Evolutionary conservation across 1,140 invertebrate genomes (phyloP).

Genomic region (Papilio helenus): DNA sequence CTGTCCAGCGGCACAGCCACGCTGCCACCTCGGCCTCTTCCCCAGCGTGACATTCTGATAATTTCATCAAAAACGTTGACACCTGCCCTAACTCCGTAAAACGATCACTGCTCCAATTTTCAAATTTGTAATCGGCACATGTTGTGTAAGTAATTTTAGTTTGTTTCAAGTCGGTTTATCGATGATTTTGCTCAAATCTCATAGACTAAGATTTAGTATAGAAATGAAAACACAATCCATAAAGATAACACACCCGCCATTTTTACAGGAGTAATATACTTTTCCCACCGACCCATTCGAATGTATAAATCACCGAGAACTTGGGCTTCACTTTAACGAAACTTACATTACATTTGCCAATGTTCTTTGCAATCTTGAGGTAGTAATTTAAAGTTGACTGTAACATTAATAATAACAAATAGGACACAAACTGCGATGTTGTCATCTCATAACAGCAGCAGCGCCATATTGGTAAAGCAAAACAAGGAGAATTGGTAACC

Average conservation of each 20-base stretch:
- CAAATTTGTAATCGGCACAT: slow-evolving; percentile 71
- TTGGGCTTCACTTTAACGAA: slow-evolving; percentile 56
- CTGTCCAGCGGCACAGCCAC: slow-evolving; percentile 85
- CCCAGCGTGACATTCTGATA: slow-evolving; percentile 85
- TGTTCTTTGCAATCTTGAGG: slow-evolving; percentile 75
- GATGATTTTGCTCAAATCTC: slow-evolving; percentile 47
- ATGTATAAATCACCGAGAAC: slow-evolving; percentile 50
- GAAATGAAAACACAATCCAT: slow-evolving; percentile 81
- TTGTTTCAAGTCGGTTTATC: slow-evolving; percentile 44
- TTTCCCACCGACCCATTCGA: slow-evolving; percentile 72
- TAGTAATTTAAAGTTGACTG: slow-evolving; percentile 69
- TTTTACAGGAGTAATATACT: slow-evolving; percentile 80
- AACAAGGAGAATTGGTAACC: slow-evolving; percentile 68
- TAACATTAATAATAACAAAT: slow-evolving; percentile 76
- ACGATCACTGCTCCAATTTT: slow-evolving; percentile 71
- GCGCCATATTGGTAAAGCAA: slow-evolving; percentile 80
- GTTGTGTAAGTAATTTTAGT: slow-evolving; percentile 50
- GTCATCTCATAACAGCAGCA: slow-evolving; percentile 81
- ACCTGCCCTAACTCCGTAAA: slow-evolving; percentile 69
- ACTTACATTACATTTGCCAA: slow-evolving; percentile 62
- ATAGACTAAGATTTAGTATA: slow-evolving; percentile 64
- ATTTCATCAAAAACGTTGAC: slow-evolving; percentile 80
- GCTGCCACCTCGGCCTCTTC: slow-evolving; percentile 84
- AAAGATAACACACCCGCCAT: slow-evolving; percentile 84
- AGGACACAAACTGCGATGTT: slow-evolving; percentile 81